A percentile compares a stretch with the other conserved stretches of the same genome.
phyloP scores from a whole-genome alignment of 2,797 vertebrate species.

The Echeneis naucrates region DNA sequence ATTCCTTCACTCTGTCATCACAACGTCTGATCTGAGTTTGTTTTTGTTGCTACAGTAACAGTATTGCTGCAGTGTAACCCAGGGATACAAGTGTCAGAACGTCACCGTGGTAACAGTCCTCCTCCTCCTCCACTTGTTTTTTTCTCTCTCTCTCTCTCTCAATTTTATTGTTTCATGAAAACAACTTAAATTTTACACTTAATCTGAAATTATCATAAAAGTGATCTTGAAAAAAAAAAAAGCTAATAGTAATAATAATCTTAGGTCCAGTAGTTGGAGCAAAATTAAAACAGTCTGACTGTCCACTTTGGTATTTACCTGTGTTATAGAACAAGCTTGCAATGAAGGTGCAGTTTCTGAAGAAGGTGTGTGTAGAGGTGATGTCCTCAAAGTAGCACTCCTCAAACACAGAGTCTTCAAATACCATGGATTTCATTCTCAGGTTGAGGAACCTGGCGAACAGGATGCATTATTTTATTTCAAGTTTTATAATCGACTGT shows the following conservation, averaged over 20 bases:
- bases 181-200: neutral
- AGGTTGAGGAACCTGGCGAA: slow-evolving; percentile 91
- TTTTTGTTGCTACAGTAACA: slow-evolving; percentile 53
- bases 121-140: slow-evolving; percentile 6
- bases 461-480: neutral
- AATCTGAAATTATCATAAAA: neutral
- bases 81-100: slow-evolving; percentile 49
- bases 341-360: slow-evolving; percentile 96
- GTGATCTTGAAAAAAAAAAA: no score
- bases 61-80: slow-evolving; percentile 43
- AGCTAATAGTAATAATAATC: no score
- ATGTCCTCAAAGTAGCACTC: slow-evolving; percentile 98
- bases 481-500: neutral
- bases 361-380: slow-evolving; percentile 96
- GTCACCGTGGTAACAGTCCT: slow-evolving; percentile 41
- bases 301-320: slow-evolving; percentile 77
- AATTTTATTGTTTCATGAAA: slow-evolving; percentile 16
- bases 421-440: slow-evolving; percentile 96
- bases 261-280: neutral
- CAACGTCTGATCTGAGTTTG: slow-evolving; percentile 26
- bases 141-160: neutral
- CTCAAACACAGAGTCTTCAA: slow-evolving; percentile 95
- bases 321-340: slow-evolving; percentile 97
- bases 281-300: neutral
- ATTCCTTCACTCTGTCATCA: neutral